These are phyloP conservation scores for Sogatella furcifera DNA, from an alignment of 1,140 invertebrate genomes.

Conservation along the genomic window DNA sequence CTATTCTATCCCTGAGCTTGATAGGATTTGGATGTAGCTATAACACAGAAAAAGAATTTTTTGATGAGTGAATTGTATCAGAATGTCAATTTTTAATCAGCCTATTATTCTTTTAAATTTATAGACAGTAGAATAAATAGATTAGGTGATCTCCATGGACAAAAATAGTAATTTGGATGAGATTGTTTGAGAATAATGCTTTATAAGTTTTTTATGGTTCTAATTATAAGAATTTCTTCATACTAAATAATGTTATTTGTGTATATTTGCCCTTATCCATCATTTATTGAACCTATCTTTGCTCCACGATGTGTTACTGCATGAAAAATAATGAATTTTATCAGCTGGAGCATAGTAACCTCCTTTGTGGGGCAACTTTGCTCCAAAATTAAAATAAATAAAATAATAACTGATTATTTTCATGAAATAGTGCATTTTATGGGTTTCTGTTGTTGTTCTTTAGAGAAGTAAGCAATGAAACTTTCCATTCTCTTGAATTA, in stretches of 20 bases:
- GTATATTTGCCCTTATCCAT: neutral
- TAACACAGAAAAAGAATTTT: neutral
- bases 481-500: neutral
- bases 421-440: neutral
- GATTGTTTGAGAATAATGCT: too few relatives aligned
- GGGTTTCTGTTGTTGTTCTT: neutral
- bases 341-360: neutral
- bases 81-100: neutral
- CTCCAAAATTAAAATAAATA: neutral
- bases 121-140: neutral
- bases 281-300: neutral
- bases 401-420: neutral
- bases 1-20: neutral
- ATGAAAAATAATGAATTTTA: neutral
- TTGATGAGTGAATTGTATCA: neutral
- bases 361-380: neutral
- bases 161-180: too few relatives aligned
- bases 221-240: neutral
- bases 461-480: neutral
- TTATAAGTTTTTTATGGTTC: neutral
- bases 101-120: neutral
- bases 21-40: neutral
- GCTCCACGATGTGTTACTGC: neutral
- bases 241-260: neutral
- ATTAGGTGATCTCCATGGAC: neutral